Evolutionary conservation across 2,113 vertebrate genomes (phyloP).

Genomic region (Monarcha castaneiventris): DNA sequence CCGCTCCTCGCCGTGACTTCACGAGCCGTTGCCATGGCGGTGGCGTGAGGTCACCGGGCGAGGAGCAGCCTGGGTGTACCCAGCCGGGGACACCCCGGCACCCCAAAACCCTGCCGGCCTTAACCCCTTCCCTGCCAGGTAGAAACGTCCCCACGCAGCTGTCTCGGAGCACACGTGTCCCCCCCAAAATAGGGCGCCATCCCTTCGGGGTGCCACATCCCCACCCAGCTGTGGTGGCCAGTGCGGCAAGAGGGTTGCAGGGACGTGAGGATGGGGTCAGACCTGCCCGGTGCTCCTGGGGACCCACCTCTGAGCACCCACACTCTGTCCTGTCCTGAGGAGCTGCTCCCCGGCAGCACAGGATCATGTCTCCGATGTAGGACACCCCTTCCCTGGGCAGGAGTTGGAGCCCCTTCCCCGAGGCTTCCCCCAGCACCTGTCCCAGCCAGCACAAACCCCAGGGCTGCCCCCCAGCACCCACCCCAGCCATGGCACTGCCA

Average conservation of each 20-base stretch:
- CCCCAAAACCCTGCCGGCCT: neutral
- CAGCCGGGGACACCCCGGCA: neutral
- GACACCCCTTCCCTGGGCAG: neutral
- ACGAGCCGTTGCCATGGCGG: slow-evolving; percentile 50
- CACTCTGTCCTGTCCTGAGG: neutral
- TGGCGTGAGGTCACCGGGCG: slow-evolving; percentile 49
- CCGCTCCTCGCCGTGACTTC: slow-evolving; percentile 37
- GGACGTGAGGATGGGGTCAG: neutral
- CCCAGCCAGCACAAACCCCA: neutral
- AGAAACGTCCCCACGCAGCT: neutral
- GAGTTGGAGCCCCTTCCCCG: rapidly evolving
- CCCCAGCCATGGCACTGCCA: neutral
- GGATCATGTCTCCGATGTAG: no score
- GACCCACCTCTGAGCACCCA: neutral
- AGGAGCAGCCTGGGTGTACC: neutral
- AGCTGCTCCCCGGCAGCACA: neutral
- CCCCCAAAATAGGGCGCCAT: rapidly evolving
- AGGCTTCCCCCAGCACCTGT: neutral
- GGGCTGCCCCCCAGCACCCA: neutral
- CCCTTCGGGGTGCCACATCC: neutral
- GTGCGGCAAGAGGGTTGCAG: neutral
- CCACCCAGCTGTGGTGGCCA: rapidly evolving
- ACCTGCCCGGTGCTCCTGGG: neutral
- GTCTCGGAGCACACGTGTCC: neutral
- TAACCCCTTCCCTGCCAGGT: neutral